Evolutionary conservation across 1,140 invertebrate species (phyloP).

Genomic region (Drosophila busckii): DNA sequence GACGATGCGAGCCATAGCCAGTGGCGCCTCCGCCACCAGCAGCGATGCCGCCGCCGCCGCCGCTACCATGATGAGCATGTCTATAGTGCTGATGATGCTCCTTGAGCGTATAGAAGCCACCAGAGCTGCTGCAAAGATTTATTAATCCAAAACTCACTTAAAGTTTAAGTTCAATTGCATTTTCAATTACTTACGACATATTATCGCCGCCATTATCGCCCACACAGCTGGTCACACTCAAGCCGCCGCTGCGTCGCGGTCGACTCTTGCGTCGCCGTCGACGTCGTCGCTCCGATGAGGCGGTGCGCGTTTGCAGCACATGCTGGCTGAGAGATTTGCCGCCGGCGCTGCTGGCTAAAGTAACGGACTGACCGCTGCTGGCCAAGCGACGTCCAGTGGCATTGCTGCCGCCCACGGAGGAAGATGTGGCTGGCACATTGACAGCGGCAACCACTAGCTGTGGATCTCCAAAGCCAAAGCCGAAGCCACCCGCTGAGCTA

Average conservation of each 20-base stretch:
- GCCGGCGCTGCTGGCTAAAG: too few species aligned
- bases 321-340: conserved; percentile 74
- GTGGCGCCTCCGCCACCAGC: conserved; percentile 32
- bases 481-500: conserved; percentile 69
- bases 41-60: conserved; percentile 25
- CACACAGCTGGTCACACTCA: conserved; percentile 64
- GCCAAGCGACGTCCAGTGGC: conserved; percentile 70
- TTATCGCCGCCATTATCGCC: conserved; percentile 70
- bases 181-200: conserved; percentile 68
- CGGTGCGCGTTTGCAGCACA: conserved; percentile 70
- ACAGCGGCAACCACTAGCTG: conserved; percentile 57
- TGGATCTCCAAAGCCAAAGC: conserved; percentile 65
- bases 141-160: background rate
- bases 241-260: conserved; percentile 62
- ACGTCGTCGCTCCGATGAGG: conserved; percentile 67
- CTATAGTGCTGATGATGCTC: conserved; percentile 65
- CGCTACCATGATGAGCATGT: conserved; percentile 37
- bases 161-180: background rate
- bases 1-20: conserved; percentile 45
- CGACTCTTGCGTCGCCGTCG: conserved; percentile 67
- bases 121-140: conserved; percentile 58
- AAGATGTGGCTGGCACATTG: conserved; percentile 18
- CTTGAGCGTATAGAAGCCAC: conserved; percentile 71
- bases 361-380: conserved; percentile 42
- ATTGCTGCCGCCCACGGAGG: conserved; percentile 60